Percentiles rank a stretch among this genome's conserved stretches.
Conservation (phyloP, 2,797 vertebrate genomes). For the Nannoperca australis region DNA sequence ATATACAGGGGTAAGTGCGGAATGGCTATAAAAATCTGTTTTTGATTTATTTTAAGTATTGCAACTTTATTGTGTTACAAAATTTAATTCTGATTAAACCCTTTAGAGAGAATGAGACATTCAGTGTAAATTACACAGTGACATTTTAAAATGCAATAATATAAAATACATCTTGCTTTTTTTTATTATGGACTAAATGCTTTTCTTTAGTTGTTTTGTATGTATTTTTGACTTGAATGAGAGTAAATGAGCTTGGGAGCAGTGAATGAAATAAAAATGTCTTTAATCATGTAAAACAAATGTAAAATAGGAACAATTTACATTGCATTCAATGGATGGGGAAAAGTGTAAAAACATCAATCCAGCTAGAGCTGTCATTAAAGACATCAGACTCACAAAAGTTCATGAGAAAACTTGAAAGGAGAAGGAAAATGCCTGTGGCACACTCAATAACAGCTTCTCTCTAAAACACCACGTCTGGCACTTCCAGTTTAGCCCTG, state of each 20-base stretch:
- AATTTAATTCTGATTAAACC: background rate
- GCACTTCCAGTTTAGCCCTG: conserved; percentile 26
- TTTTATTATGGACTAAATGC: background rate
- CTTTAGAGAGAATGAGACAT: background rate
- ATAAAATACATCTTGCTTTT: background rate
- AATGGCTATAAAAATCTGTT: no score
- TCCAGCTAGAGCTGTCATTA: conserved; percentile 36
- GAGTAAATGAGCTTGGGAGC: conserved; percentile 11
- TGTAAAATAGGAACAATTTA: conserved; percentile 15
- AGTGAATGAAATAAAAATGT: conserved; percentile 17
- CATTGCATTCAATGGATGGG: conserved; percentile 10
- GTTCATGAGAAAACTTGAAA: conserved; percentile 53
- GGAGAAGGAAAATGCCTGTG: conserved; percentile 51
- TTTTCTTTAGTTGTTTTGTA: background rate
- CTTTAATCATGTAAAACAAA: conserved; percentile 1
- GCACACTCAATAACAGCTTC: conserved; percentile 42
- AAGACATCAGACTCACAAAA: conserved; percentile 33
- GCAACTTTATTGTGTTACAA: background rate
- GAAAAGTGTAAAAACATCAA: conserved; percentile 40
- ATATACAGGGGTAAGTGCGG: background rate
- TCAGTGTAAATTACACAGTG: background rate
- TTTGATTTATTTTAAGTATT: no score
- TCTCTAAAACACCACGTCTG: conserved; percentile 40
- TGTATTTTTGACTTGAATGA: background rate
- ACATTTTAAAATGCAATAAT: background rate